Evolutionary conservation across 1,140 invertebrate species (phyloP), one percentile per base, ranked within the genome.

Genomic region (Agraylea sexmaculata): DNA sequence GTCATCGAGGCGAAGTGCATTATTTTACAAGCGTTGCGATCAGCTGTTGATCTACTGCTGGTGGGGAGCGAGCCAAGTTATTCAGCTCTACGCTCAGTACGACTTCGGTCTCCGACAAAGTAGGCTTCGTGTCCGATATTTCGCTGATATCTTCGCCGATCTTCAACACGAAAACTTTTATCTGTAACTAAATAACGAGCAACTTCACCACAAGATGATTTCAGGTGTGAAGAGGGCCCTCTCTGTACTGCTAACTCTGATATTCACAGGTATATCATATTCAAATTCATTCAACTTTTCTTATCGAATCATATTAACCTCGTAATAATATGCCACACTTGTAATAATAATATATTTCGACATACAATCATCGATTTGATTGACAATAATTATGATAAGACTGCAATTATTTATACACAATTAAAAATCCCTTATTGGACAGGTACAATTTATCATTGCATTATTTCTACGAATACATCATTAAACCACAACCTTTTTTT

Each of bases 371-470:
- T n/a, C n/a, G n/a, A n/a, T n/a, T n/a, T n/a, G n/a, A n/a, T n/a
- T n/a, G n/a, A n/a, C n/a, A n/a, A n/a, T n/a, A n/a, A n/a, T n/a
- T n/a, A n/a, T n/a, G n/a, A n/a, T n/a, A n/a, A n/a, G n/a, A n/a
- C n/a, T n/a, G n/a, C n/a, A n/a, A n/a, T n/a, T n/a, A n/a, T n/a
- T n/a, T n/a, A n/a, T n/a, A n/a, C 23, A 6, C 23, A n/a, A 6
- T 7, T 25, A 25, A 25, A 7, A 25, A 6, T 25, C n/a, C 23
- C 23, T 7, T 25, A 6, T 25, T n/a, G n/a, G 23, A 25, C n/a
- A 12, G 5, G 39, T 15, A 31, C 19, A 32, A 31, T 20, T 12
- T 6, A 35, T 22, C 31, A 22, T 42, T 33, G 16, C 40, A 35
- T 35, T 42, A 42, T 42, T 33, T 33, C n/a, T n/a, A n/a, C n/a